Evolutionary conservation across 2,888 invertebrate species (phyloP), one percentile per base, ranked within the genome.

Genomic region (Eristalis intricaria): DNA sequence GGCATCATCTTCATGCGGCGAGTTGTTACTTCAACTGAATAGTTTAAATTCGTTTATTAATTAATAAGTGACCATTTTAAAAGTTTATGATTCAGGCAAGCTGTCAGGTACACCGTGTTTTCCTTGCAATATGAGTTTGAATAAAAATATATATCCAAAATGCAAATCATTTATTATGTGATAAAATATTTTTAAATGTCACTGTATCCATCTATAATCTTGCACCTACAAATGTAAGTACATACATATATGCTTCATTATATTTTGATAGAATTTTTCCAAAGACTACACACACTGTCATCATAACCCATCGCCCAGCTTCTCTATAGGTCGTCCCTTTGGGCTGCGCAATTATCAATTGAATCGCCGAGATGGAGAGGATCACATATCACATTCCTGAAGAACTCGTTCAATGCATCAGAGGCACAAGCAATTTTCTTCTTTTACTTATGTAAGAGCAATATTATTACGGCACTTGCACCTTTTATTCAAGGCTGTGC

Each of bases 391-490:
- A 61, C 35, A 79, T 79, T 65, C 66, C 61, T 70, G 15, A 22
- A 15, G 40, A 81, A 64, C 50, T 66, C 74, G 40, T 81, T 56
- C 40, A 71, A 63, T 63, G 75, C 60, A 58, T 22, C 35, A 8
- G 23, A 75, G 71, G 69, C 61, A 76, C 56, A 43, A 73, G 68
- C 63, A 64, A 73, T 81, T 81, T 85, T 61, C 63, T n/a, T n/a
- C 63, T 11, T 68, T 71, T 32, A 63, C 19, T 68, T 66, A 68
- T 75, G 68, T 71, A 71, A 76, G 61, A 65, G 65, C 32, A 60
- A 74, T 38, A 64, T 79, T 79, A 75, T 79, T 84, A 58, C n/a
- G 74, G 63, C 56, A 68, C 75, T 76, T 68, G 65, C 40, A 70
- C 60, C 65, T n/a, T 70, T 79, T 50, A 65, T 32, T 29, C 26